Conservation (phyloP, 2,113 vertebrate genomes). For the Falco punctatus region DNA sequence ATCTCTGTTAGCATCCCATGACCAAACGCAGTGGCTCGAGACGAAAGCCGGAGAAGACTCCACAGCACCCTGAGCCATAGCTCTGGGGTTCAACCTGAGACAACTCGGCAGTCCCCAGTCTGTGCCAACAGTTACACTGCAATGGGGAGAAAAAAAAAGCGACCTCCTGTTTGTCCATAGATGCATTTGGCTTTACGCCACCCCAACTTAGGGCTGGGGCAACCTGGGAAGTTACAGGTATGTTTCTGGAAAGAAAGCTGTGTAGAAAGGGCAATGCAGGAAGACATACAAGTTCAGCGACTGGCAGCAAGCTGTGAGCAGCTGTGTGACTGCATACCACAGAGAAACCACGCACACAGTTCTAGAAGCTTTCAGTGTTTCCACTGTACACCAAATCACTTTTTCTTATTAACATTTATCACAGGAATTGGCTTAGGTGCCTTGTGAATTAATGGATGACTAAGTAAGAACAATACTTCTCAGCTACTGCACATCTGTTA, state of each 20-base stretch:
- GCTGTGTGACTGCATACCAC: background rate
- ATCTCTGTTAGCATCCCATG: background rate
- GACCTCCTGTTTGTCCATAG: background rate
- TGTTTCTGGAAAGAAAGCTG: background rate
- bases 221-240: background rate
- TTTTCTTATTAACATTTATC: background rate
- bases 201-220: background rate
- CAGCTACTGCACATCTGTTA: background rate
- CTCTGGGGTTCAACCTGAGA: background rate
- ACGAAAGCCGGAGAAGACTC: background rate
- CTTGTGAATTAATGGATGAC: background rate
- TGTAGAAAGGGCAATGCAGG: background rate
- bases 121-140: background rate
- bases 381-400: background rate
- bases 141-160: background rate
- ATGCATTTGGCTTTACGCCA: background rate
- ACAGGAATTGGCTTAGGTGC: background rate
- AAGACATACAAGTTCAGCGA: background rate
- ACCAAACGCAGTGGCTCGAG: background rate
- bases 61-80: fast-evolving
- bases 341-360: background rate
- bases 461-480: background rate
- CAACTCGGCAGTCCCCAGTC: background rate
- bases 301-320: background rate
- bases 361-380: background rate